These are phyloP conservation scores for Meiosimyza decipiens DNA, from an alignment of 2,888 invertebrate species.

Conservation along the genomic window DNA sequence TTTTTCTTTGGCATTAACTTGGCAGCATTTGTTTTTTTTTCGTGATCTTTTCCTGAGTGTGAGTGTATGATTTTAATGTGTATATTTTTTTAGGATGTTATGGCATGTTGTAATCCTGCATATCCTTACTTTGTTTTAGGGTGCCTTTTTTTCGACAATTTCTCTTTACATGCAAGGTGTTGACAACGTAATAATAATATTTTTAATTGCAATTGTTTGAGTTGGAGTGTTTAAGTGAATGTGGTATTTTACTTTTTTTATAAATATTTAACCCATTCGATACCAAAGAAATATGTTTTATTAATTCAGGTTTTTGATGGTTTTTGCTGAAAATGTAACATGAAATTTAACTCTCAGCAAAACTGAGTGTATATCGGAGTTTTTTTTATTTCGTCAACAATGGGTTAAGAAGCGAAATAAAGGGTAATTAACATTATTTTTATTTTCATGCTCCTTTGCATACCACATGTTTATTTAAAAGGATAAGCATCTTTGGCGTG, in stretches of 20 bases:
- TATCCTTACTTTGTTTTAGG: neutral
- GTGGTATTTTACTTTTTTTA: neutral
- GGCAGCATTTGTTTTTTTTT: slow-evolving; percentile 2
- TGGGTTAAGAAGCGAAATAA: slow-evolving; percentile 2
- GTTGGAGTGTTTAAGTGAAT: neutral
- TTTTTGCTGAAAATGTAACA: too few relatives aligned
- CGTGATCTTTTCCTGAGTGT: neutral
- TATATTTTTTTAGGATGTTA: slow-evolving; percentile 11
- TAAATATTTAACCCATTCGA: too few relatives aligned
- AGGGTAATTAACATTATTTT: slow-evolving; percentile 36
- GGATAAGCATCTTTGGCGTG: neutral
- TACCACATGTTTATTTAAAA: neutral
- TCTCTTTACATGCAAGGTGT: neutral
- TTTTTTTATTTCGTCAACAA: too few relatives aligned
- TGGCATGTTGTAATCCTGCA: neutral
- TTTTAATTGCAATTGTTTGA: slow-evolving; percentile 29
- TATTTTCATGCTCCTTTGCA: slow-evolving; percentile 52
- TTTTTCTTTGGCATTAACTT: slow-evolving; percentile 34
- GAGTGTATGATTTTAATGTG: slow-evolving; percentile 1
- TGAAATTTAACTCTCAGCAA: too few relatives aligned
- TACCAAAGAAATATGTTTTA: too few relatives aligned
- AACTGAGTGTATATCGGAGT: too few relatives aligned
- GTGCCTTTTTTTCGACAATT: neutral
- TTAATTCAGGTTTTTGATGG: too few relatives aligned
- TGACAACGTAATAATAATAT: slow-evolving; percentile 27